A percentile compares a stretch with the other conserved stretches of the same genome.
Evolutionary conservation across 1,140 invertebrate species (phyloP).

Genomic region (Macrocentrus cingulum): DNA sequence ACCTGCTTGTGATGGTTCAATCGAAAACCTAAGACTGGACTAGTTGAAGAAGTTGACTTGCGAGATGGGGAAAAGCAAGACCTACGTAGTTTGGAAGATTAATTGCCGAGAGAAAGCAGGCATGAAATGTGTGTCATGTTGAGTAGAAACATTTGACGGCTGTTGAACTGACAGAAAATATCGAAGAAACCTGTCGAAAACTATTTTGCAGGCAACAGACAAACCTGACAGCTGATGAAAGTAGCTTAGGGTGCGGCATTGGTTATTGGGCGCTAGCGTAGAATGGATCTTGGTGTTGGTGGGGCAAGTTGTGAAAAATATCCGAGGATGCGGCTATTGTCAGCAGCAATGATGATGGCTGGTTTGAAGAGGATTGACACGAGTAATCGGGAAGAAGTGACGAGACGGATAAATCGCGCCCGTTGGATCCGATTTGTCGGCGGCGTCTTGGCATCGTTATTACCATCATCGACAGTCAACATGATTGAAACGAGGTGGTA

Average conservation of each 20-base stretch:
- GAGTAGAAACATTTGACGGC: too few relatives aligned
- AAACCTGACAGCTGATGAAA: background rate
- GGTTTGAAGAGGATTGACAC: slow-evolving; percentile 1
- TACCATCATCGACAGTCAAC: background rate
- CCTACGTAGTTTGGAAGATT: too few relatives aligned
- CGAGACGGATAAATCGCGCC: slow-evolving; percentile 8
- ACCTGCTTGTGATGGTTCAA: too few relatives aligned
- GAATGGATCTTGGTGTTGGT: background rate
- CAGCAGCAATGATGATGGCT: background rate
- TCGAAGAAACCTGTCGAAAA: too few relatives aligned
- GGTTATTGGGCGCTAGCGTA: slow-evolving; percentile 10
- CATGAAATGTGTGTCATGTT: too few relatives aligned
- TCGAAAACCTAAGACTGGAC: too few relatives aligned
- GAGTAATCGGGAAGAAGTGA: background rate
- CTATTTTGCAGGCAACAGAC: too few relatives aligned
- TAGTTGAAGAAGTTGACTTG: too few relatives aligned
- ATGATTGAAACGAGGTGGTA: slow-evolving; percentile 5
- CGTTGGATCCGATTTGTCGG: background rate
- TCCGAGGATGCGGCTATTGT: background rate
- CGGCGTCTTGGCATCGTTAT: background rate
- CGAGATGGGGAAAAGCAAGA: too few relatives aligned
- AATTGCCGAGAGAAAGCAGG: too few relatives aligned
- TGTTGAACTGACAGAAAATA: too few relatives aligned
- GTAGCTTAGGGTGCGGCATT: background rate
- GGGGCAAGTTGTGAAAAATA: background rate